phyloP scores from a whole-genome alignment of 2,888 invertebrate species.

The Melieria crassipennis region DNA sequence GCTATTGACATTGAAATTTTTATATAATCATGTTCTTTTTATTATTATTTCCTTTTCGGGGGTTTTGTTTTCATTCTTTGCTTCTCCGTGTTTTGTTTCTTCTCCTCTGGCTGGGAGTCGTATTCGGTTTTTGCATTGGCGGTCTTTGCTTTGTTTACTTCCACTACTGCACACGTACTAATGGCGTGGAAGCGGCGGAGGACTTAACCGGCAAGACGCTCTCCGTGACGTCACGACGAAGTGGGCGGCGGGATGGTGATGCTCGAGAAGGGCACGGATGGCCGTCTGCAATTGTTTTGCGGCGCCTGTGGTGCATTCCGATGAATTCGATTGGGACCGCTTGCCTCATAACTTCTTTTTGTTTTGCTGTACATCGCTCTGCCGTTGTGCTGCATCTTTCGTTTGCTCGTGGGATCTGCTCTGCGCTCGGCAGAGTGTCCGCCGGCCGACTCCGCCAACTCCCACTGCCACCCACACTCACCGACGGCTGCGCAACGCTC shows the following conservation, averaged over 20 bases:
- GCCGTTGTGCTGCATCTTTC: neutral
- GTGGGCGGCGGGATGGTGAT: too few relatives aligned
- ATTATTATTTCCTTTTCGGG: neutral
- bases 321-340: neutral
- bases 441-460: neutral
- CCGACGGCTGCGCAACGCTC: neutral
- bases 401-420: neutral
- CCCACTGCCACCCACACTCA: neutral
- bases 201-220: too few relatives aligned
- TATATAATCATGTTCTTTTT: slow-evolving; percentile 39
- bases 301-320: neutral
- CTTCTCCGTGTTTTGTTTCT: neutral
- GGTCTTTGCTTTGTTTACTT: neutral
- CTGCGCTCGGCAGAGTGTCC: neutral
- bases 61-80: slow-evolving; percentile 2
- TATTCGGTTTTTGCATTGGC: too few relatives aligned
- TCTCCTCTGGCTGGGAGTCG: neutral
- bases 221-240: too few relatives aligned
- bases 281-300: neutral
- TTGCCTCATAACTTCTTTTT: slow-evolving; percentile 11
- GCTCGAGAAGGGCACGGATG: too few relatives aligned
- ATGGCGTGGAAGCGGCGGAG: neutral
- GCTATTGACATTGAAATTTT: slow-evolving; percentile 47
- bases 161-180: neutral
- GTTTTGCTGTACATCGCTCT: neutral